Evolutionary conservation across 2,113 vertebrate genomes (phyloP).

Genomic region (Hiodon tergisus): DNA sequence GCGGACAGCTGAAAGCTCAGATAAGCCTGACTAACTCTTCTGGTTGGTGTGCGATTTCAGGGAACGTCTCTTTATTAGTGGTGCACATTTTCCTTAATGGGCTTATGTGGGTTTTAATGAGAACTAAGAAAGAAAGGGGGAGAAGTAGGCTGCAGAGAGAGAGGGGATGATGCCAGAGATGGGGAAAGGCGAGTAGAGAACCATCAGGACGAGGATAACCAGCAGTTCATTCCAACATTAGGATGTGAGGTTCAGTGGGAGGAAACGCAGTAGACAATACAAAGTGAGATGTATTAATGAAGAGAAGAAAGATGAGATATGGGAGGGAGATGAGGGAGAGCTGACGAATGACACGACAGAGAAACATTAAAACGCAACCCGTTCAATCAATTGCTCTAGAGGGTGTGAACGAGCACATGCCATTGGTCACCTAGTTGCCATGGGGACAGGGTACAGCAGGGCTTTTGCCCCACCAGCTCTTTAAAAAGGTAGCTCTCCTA

Average conservation of each 20-base stretch:
- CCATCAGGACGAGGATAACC: neutral
- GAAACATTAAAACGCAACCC: conserved; percentile 24
- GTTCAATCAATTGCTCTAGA: conserved; percentile 35
- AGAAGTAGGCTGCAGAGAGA: neutral
- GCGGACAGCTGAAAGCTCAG: neutral
- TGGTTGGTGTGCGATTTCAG: too few relatives aligned
- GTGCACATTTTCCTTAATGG: neutral
- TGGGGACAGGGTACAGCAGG: conserved; percentile 50
- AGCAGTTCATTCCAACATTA: neutral
- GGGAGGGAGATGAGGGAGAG: conserved; percentile 14
- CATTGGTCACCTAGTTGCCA: conserved; percentile 52
- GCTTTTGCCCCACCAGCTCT: conserved; percentile 18
- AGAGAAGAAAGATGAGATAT: conserved; percentile 5
- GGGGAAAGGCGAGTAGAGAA: neutral
- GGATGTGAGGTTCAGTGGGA: neutral
- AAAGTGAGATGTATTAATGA: neutral
- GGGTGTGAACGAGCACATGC: conserved; percentile 30
- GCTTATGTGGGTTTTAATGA: neutral
- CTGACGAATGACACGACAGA: neutral
- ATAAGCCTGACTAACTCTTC: neutral
- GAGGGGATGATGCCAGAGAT: conserved; percentile 2
- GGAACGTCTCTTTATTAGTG: neutral
- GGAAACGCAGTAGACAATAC: neutral
- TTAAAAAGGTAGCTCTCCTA: conserved; percentile 32
- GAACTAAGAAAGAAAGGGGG: neutral